Conservation (phyloP, 2,113 vertebrate genomes). For the Lucifuga dentata region DNA sequence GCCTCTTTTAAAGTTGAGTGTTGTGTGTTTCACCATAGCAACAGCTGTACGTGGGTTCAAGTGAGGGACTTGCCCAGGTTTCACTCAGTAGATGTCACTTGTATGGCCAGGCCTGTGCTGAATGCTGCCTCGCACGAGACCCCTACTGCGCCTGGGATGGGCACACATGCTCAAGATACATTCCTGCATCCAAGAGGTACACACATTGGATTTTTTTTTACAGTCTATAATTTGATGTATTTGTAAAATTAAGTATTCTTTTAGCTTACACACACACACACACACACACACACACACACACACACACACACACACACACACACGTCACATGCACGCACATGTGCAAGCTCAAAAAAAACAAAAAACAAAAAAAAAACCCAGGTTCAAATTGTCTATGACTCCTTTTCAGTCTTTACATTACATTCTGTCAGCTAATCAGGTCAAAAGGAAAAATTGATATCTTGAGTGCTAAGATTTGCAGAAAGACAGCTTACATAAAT, state of each 20-base stretch:
- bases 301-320: too few species aligned
- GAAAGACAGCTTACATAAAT: too few species aligned
- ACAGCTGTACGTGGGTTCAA: conserved; percentile 95
- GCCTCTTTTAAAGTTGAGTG: conserved; percentile 16
- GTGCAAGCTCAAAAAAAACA: too few species aligned
- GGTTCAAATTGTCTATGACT: too few species aligned
- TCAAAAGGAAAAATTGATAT: too few species aligned
- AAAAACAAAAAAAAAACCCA: background rate
- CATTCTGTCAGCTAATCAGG: too few species aligned
- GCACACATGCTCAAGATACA: conserved; percentile 91
- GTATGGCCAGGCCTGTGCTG: conserved; percentile 95
- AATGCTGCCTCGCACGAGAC: conserved; percentile 97
- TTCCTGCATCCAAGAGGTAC: conserved; percentile 95
- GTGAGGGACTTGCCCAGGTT: conserved; percentile 91
- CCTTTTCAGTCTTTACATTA: too few species aligned
- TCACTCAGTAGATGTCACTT: conserved; percentile 94
- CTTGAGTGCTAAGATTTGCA: too few species aligned
- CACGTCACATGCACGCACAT: too few species aligned
- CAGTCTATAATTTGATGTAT: too few species aligned
- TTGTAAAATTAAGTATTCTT: too few species aligned
- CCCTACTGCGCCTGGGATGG: conserved; percentile 99
- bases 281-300: conserved; percentile 7
- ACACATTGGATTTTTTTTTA: background rate
- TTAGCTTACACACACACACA: conserved; percentile 3
- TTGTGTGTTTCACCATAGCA: conserved; percentile 83